These are phyloP conservation scores for Myotis planiceps DNA, from an alignment of 2,797 vertebrate species.

Conservation along the genomic window DNA sequence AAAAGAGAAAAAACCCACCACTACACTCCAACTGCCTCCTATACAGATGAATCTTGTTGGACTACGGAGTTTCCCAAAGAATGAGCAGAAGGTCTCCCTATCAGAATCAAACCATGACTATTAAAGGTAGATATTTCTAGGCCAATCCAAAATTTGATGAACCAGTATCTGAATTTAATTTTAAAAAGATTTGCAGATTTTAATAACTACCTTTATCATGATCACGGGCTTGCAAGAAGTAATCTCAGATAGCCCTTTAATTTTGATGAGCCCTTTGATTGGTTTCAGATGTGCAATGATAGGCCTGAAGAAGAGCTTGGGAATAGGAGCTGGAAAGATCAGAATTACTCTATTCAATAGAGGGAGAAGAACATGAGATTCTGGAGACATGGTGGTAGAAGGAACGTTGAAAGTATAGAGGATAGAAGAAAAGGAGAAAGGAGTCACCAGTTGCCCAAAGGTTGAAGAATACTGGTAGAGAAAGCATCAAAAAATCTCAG, in stretches of 20 bases:
- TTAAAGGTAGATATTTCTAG: background rate
- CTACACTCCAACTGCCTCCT: background rate
- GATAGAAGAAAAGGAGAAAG: background rate
- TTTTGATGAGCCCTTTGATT: background rate
- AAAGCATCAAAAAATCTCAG: background rate
- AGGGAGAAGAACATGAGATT: background rate
- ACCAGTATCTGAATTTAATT: background rate
- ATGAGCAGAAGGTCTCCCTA: background rate
- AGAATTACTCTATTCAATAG: background rate
- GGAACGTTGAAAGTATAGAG: background rate
- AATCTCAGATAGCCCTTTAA: background rate
- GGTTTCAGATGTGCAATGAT: background rate
- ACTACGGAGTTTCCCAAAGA: background rate
- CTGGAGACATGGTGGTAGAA: background rate
- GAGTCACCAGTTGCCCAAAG: background rate
- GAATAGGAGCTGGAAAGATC: background rate
- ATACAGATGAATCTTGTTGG: background rate
- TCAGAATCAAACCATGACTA: background rate
- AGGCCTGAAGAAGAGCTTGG: background rate
- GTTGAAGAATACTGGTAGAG: background rate
- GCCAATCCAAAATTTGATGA: background rate
- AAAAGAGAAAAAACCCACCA: background rate
- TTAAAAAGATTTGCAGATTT: background rate
- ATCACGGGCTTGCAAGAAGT: background rate
- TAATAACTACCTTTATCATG: background rate